These are phyloP conservation scores for Synanthedon tipuliformis DNA, from an alignment of 2,888 invertebrate genomes.

Conservation along the genomic window DNA sequence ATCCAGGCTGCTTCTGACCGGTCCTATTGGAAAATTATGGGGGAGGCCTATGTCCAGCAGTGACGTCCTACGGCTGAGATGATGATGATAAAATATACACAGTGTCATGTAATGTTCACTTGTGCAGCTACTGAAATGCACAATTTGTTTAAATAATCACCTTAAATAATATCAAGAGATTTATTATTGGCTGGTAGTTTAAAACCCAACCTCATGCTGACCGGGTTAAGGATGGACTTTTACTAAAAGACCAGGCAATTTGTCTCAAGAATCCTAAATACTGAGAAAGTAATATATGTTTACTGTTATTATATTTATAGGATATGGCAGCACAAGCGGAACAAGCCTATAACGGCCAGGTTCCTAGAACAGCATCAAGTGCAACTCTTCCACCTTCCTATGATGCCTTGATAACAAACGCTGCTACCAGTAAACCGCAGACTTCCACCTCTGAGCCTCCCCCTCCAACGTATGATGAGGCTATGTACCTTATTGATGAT, in stretches of 20 bases:
- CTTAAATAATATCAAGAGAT: too few relatives aligned
- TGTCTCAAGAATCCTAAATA: too few relatives aligned
- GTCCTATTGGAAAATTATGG: too few relatives aligned
- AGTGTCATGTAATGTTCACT: too few relatives aligned
- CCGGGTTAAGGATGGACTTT: neutral
- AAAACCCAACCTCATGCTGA: too few relatives aligned
- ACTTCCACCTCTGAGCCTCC: constrained; percentile 67
- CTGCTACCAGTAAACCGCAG: constrained; percentile 48
- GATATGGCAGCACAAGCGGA: constrained; percentile 71
- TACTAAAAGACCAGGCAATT: neutral
- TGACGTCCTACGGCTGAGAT: too few relatives aligned
- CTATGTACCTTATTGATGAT: constrained; percentile 67
- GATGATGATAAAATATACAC: too few relatives aligned
- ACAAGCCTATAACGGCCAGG: constrained; percentile 62
- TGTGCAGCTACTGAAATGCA: too few relatives aligned
- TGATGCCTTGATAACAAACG: constrained; percentile 66
- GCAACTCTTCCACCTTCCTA: constrained; percentile 73
- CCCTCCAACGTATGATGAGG: constrained; percentile 75
- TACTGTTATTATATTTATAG: constrained; percentile 32
- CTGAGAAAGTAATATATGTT: neutral
- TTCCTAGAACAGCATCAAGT: constrained; percentile 68
- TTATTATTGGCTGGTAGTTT: too few relatives aligned
- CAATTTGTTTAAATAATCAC: too few relatives aligned
- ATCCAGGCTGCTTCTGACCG: too few relatives aligned
- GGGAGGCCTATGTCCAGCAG: too few relatives aligned